Evolutionary conservation across 2,113 vertebrate species (phyloP), one percentile per base, ranked within the genome.

Genomic region (Calyptommatus sinebrachiatus): DNA sequence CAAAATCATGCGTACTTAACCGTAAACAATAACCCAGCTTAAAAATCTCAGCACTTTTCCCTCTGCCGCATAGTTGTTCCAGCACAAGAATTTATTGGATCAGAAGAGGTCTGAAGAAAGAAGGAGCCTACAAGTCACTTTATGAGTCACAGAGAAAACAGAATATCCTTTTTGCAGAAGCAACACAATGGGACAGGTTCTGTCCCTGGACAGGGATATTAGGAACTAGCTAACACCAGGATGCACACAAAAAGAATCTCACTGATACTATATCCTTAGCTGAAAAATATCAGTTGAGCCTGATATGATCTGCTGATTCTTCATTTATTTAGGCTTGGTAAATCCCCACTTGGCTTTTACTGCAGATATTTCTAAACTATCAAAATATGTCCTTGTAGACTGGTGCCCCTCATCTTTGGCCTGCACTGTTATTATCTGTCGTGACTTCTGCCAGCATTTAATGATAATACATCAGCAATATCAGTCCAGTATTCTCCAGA

Each of bases 141-240:
- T 78, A 78, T 78, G 50, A 78, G 66, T 78, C 76, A 78, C 21
- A 78, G 50, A 50, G 48, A 78, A 69, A 78, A 16, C 31, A 61
- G 26, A 78, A 70, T 46, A 31, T 41, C 24, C 67, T 70, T 77
- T 61, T 31, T 71, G 77, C 50, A 45, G 35, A 67, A 61, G 31
- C n/a, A 50, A 70, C 29, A 26, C 65, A 77, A 35, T 31, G 46
- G 48, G 50, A 61, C 50, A 78, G 24, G 50, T 77, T 77, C 48
- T 6, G n/a, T 77, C 76, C 53, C 26, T 60, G 50, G 16, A 35
- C 53, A 61, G 50, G 61, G 28, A 76, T 29, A 16, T 7, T 76
- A 76, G 62, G 61, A 35, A 61, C n/a, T 31, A 60, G 50, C 61
- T 24, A 78, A 45, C 53, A 60, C 22, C 45, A 53, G 20, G 66